Evolutionary conservation across 2,888 invertebrate genomes (phyloP), one percentile per base, ranked within the genome.

Genomic region (Germaria angustata): DNA sequence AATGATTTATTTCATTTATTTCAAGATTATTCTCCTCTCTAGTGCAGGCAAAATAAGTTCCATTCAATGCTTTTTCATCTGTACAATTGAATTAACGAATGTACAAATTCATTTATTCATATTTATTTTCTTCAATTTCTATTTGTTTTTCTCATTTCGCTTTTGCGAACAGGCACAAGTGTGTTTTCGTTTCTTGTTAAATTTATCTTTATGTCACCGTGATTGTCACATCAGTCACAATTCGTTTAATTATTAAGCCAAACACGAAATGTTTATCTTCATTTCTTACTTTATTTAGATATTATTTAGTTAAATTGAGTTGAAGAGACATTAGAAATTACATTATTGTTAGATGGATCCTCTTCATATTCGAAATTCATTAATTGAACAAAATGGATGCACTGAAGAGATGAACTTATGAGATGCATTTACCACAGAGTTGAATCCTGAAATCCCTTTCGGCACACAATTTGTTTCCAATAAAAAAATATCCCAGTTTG

Each of bases 141-240:
- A 61, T 69, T 69, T 61, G 36, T 36, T 73, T 73, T 68, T 68
- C 39, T 63, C 49, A 63, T 77, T 61, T 63, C 49, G 55, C 68
- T 61, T 53, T 22, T 39, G 36, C 57, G 8, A 57, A 20, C 41
- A 51, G 34, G 44, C 28, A 32, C 17, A 57, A 22, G 13, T 34
- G 8, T 46, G 9, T 20, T 20, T 20, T 9, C 0, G 6, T 44
- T 34, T 55, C 24, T 44, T 36, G 34, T 75, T 65, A 44, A 57
- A 2, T 46, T 8, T 63, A n/a, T 34, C 55, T 57, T 66, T 65
- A 39, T 65, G 57, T 20, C 36, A 15, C 57, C 36, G 20, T 36
- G 11, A 36, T 72, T 81, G 81, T 78, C 81, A 78, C 79, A 59
- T 75, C 36, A 59, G 39, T 51, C n/a, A 34, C 8, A 75, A 51